A percentile compares a stretch with the other conserved stretches of the same genome.
Evolutionary conservation across 2,888 invertebrate genomes (phyloP).

Genomic region (Agrypnus murinus): DNA sequence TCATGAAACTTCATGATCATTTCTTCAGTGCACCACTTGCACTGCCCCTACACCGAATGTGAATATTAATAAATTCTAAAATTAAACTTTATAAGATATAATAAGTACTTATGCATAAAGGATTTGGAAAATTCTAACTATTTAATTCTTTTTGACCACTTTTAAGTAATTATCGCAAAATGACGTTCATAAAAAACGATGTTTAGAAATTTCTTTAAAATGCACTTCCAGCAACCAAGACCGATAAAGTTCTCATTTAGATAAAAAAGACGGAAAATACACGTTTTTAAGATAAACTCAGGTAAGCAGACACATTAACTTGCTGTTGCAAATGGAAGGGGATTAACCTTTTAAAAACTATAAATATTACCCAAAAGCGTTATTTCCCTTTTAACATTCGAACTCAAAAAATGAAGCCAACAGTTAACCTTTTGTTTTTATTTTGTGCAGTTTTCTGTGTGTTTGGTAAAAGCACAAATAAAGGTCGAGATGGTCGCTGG

Average conservation of each 20-base stretch:
- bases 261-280: neutral
- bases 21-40: no score
- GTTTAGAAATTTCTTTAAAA: no score
- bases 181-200: no score
- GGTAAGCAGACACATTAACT: constrained; percentile 26
- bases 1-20: no score
- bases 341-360: constrained; percentile 5
- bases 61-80: no score
- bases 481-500: constrained; percentile 52
- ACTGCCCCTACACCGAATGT: no score
- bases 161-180: no score
- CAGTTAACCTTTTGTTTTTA: constrained; percentile 20
- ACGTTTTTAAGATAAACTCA: constrained; percentile 15
- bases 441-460: neutral
- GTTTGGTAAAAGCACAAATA: constrained; percentile 30
- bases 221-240: no score
- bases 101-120: no score
- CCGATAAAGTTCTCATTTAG: constrained; percentile 9
- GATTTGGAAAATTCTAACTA: no score
- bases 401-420: constrained; percentile 4
- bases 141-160: no score
- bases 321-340: neutral
- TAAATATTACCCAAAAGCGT: constrained; percentile 10
- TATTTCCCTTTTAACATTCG: neutral
- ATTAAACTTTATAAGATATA: no score